phyloP scores from a whole-genome alignment of 2,797 vertebrate genomes.

The Eptatretus atami region DNA sequence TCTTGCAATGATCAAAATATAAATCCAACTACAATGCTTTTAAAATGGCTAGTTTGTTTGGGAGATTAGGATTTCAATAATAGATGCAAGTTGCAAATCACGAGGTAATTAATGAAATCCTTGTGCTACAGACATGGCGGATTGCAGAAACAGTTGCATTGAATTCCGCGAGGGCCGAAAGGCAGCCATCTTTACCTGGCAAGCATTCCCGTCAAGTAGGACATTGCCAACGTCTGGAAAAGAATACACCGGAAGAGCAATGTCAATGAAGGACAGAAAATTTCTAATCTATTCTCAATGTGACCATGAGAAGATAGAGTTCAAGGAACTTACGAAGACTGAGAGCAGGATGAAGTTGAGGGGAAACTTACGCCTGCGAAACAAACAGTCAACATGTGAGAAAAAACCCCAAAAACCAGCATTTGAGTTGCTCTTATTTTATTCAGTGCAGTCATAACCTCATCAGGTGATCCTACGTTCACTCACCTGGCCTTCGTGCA shows the following conservation, averaged over 20 bases:
- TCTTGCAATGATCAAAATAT: too few species aligned
- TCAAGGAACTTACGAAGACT: slow-evolving; percentile 12
- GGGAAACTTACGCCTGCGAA: slow-evolving; percentile 12
- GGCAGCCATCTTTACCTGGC: slow-evolving; percentile 24
- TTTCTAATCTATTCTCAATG: neutral
- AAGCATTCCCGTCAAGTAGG: slow-evolving; percentile 53
- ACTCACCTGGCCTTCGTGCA: slow-evolving; percentile 7
- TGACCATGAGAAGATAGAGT: neutral
- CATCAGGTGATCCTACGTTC: neutral
- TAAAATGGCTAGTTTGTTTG: too few species aligned
- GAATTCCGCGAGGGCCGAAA: too few species aligned
- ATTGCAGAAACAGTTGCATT: too few species aligned
- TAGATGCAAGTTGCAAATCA: too few species aligned
- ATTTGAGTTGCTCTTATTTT: too few species aligned
- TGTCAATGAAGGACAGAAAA: neutral
- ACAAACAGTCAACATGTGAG: too few species aligned
- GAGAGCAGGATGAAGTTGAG: slow-evolving; percentile 13
- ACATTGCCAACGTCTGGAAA: slow-evolving; percentile 46
- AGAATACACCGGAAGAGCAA: neutral
- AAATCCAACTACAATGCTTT: too few species aligned
- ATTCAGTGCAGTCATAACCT: too few species aligned
- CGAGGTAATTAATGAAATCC: neutral
- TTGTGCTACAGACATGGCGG: neutral
- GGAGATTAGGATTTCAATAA: too few species aligned
- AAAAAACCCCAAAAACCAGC: too few species aligned